Evolutionary conservation across 1,140 invertebrate genomes (phyloP), one percentile per base, ranked within the genome.

Genomic region (Nilaparvata lugens): DNA sequence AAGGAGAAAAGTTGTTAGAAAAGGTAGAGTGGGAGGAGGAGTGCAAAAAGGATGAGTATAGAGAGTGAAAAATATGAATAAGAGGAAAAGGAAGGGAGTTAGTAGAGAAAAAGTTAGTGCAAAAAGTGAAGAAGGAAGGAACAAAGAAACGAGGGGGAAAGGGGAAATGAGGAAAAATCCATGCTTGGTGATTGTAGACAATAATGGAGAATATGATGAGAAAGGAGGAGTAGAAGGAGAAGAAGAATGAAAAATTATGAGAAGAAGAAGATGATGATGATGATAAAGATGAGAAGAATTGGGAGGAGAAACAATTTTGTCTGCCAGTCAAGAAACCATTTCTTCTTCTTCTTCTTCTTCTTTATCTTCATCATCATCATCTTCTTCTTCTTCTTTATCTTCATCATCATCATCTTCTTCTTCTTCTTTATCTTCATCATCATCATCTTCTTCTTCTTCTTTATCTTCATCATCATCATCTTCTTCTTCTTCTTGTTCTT

Each of bases 171-270:
- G 14, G 52, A 54, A 21, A 28, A 14, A 54, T 18, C n/a, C n/a
- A n/a, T n/a, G n/a, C n/a, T n/a, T n/a, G n/a, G n/a, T n/a, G n/a
- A n/a, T 21, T 21, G 14, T 21, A 54, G 52, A 53, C 4, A 53
- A 5, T 21, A 24, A 53, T 4, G 24, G 18, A 53, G 52, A 53
- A 24, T 21, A 24, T 24, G 52, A 25, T 6, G 28, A 11, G 14
- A 14, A 54, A 28, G 4, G 52, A 54, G 52, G 28, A n/a, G 28
- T 18, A 54, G 52, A 54, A 28, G 14, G 52, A 54, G 52, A 25
- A 14, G 28, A 28, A 28, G 52, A 54, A 28, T 2, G 18, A 28
- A 14, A 54, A 28, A 54, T 5, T 24, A 28, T 21, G 18, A 6
- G 18, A 6, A 5, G 24, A 24, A 19, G 52, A 53, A 24, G 24